Evolutionary conservation across 2,113 vertebrate genomes (phyloP), one percentile per base, ranked within the genome.

Genomic region (Cyanoderma ruficeps): DNA sequence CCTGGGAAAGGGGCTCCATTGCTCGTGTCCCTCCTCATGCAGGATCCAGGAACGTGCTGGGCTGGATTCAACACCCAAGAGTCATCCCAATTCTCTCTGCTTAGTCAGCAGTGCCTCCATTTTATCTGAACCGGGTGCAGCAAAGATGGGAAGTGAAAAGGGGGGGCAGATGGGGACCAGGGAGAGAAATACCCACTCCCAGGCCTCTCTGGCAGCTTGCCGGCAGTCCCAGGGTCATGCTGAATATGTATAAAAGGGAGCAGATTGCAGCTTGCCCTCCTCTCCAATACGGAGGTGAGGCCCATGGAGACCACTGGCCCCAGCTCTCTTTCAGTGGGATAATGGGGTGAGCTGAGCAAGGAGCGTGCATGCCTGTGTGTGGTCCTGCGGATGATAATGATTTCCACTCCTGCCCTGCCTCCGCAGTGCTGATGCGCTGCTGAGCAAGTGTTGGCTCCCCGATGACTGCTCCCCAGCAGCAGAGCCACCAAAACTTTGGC

Each of bases 211-310:
- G 85, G 85, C 94, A 96, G 83, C 76, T 90, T 96, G 94, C 94
- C 28, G n/a, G 50, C 79, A 78, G 90, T 91, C 60, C 50, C 0
- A 3, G 92, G 94, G 88, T 96, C 83, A 30, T 8, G 30, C 88
- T 92, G 94, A 96, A 96, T 97, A 94, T 94, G 94, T 86, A 93
- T 96, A 93, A 94, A 92, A 95, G 52, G 77, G 85, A 95, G 94
- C 94, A 95, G 79, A 92, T 94, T 96, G 94, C 79, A 86, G 76
- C 60, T 82, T 60, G 61, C 92, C 86, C 79, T 95, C 89, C 77
- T 91, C 69, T 93, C 71, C 17, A 55, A 88, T 86, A 72, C 3
- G 3, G 89, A 97, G 96, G 96, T 93, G 96, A 95, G 92, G 92
- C 88, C 94, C 64, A 0, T 4, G 4, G 96, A 92, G 93, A 81